Evolutionary conservation across 30 jellyfish, hydroid and myxozoan species (phyloP).

Genomic region (Sanderia malayensis): DNA sequence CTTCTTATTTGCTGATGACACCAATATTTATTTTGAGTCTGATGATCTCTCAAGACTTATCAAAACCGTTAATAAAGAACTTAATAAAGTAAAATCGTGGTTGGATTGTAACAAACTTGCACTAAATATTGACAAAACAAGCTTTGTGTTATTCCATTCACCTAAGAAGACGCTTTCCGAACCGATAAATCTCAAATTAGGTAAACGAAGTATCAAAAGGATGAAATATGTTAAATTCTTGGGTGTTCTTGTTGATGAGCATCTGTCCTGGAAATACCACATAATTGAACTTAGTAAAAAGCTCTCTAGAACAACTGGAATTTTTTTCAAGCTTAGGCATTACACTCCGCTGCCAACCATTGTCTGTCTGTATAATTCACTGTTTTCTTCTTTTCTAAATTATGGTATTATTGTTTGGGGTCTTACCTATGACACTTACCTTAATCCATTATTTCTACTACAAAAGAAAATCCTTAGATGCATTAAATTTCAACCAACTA

Average conservation of each 20-base stretch:
- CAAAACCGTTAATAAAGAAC: conserved; percentile 24
- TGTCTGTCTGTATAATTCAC: conserved; percentile 35
- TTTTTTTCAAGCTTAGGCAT: conserved; percentile 33
- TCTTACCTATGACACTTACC: conserved; percentile 20
- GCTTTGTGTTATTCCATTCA: conserved; percentile 33
- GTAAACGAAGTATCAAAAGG: too few relatives aligned
- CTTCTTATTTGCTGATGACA: conserved; percentile 33
- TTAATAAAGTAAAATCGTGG: conserved; percentile 26
- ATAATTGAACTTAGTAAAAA: conserved; percentile 23
- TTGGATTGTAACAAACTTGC: conserved; percentile 45
- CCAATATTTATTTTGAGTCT: conserved; percentile 30
- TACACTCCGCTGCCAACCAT: conserved; percentile 23
- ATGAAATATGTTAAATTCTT: conserved; percentile 34
- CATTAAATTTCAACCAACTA: conserved; percentile 14
- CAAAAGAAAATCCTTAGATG: conserved; percentile 32
- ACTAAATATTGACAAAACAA: conserved; percentile 32
- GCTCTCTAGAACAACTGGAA: conserved; percentile 43
- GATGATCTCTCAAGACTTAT: conserved; percentile 20
- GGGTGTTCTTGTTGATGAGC: conserved; percentile 50
- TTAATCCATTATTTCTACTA: conserved; percentile 13
- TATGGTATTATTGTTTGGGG: conserved; percentile 39
- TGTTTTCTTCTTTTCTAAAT: conserved; percentile 24
- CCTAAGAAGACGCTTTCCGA: conserved; percentile 26
- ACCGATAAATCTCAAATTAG: conserved; percentile 17
- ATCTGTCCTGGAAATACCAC: conserved; percentile 56